A percentile compares a stretch with the other conserved stretches of the same genome.
Conservation (phyloP, 2,888 invertebrate species). For the Ellobium chinense region DNA sequence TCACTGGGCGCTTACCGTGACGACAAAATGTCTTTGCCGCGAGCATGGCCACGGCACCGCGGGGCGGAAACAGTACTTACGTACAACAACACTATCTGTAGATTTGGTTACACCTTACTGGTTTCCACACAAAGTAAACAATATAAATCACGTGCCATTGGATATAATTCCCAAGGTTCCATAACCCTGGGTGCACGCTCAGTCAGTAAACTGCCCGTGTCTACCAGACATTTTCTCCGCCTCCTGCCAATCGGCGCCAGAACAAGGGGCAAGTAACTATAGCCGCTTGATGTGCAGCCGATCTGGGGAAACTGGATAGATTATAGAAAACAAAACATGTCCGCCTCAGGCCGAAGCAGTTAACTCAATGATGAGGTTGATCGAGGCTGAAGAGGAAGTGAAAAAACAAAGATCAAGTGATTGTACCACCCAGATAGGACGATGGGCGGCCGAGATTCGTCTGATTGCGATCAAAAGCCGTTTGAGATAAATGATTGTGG, state of each 20-base stretch:
- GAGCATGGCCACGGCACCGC: not conserved
- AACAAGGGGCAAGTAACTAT: slow-evolving; percentile 36
- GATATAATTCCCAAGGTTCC: not conserved
- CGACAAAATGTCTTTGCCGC: too few relatives aligned
- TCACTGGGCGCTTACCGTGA: too few relatives aligned
- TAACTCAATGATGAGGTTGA: slow-evolving; percentile 23
- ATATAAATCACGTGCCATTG: not conserved
- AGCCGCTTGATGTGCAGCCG: slow-evolving; percentile 30
- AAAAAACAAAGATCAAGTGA: slow-evolving; percentile 37
- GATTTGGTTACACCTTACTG: slow-evolving; percentile 9
- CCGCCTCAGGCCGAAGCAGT: slow-evolving; percentile 13
- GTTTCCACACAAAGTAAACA: slow-evolving; percentile 1
- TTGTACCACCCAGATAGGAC: slow-evolving; percentile 30
- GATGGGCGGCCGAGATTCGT: not conserved
- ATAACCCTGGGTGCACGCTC: not conserved
- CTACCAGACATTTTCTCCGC: slow-evolving; percentile 4
- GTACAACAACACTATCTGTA: not conserved
- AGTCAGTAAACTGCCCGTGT: not conserved
- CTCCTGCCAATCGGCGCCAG: slow-evolving; percentile 40
- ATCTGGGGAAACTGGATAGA: slow-evolving; percentile 26
- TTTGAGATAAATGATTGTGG: slow-evolving; percentile 22
- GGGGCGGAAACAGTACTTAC: slow-evolving; percentile 21
- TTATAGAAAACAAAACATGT: slow-evolving; percentile 30
- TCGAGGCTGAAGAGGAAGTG: slow-evolving; percentile 5
- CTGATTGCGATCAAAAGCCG: slow-evolving; percentile 12